A percentile compares a stretch with the other conserved stretches of the same genome.
Evolutionary conservation across 2,888 invertebrate genomes (phyloP).

Genomic region (Parnassius glacialis): DNA sequence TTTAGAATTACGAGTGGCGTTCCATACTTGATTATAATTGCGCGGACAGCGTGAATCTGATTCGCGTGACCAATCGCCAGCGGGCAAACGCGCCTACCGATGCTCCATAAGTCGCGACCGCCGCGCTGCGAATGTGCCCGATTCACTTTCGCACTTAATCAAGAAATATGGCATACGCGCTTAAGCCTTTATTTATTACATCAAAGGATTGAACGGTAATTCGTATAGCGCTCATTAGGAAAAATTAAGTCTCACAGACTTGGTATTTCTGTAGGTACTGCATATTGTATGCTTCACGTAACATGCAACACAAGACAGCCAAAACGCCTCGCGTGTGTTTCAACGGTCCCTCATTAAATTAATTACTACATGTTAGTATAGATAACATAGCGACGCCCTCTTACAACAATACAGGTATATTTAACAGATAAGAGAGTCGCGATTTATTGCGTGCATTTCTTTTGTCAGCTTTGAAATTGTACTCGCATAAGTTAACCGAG

Average conservation of each 20-base stretch:
- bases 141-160: conserved; percentile 78
- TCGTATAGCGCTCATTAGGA: conserved; percentile 75
- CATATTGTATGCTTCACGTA: not conserved
- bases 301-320: not conserved
- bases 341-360: conserved; percentile 73
- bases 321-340: conserved; percentile 15
- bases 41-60: conserved; percentile 73
- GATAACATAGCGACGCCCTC: conserved; percentile 62
- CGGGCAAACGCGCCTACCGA: conserved; percentile 53
- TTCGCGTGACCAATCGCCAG: conserved; percentile 75
- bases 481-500: conserved; percentile 81
- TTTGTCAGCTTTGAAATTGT: conserved; percentile 82
- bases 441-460: conserved; percentile 81
- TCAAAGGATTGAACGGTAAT: conserved; percentile 70
- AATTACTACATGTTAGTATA: conserved; percentile 74
- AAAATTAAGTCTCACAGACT: conserved; percentile 57
- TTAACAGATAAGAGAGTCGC: conserved; percentile 68
- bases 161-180: conserved; percentile 78
- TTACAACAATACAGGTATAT: conserved; percentile 74
- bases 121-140: conserved; percentile 27
- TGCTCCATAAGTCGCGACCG: conserved; percentile 31
- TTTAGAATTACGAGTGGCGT: conserved; percentile 75
- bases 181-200: conserved; percentile 77
- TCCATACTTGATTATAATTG: conserved; percentile 77
- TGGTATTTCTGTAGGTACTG: not conserved